Conservation (phyloP, 2,888 invertebrate species). For the Altica lythri region DNA sequence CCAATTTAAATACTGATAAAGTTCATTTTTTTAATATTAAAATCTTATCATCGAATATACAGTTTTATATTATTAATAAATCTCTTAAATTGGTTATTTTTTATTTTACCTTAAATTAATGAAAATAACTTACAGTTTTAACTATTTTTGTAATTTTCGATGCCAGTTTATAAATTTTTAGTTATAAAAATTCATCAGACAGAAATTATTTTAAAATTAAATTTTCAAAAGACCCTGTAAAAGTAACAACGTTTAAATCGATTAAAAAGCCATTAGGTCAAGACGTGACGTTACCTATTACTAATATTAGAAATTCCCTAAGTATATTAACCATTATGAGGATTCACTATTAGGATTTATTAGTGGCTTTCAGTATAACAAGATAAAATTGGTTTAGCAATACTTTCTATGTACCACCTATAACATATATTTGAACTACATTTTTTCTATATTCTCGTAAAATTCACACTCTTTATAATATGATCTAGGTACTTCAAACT, state of each 20-base stretch:
- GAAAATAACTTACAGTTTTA: too few relatives aligned
- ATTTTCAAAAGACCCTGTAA: neutral
- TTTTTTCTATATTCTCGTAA: neutral
- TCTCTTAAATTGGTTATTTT: too few relatives aligned
- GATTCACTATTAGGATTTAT: constrained; percentile 10
- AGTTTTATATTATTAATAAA: too few relatives aligned
- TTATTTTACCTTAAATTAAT: too few relatives aligned
- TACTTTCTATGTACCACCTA: neutral
- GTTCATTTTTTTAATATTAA: too few relatives aligned
- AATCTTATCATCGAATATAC: too few relatives aligned
- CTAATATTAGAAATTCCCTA: constrained; percentile 6
- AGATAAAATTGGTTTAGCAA: constrained; percentile 1
- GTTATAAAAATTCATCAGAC: too few relatives aligned
- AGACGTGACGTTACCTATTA: neutral
- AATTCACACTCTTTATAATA: too few relatives aligned
- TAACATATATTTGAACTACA: neutral
- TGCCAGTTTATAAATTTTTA: too few relatives aligned
- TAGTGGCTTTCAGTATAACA: constrained; percentile 4
- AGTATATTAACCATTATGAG: constrained; percentile 9
- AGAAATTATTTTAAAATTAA: neutral
- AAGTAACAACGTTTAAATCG: neutral
- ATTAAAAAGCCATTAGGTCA: constrained; percentile 14
- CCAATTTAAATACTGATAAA: too few relatives aligned
- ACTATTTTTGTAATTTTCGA: too few relatives aligned
- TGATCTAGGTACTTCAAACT: too few relatives aligned